Evolutionary conservation across 2,888 invertebrate genomes (phyloP), one percentile per base, ranked within the genome.

Genomic region (Diarsia dahlii): DNA sequence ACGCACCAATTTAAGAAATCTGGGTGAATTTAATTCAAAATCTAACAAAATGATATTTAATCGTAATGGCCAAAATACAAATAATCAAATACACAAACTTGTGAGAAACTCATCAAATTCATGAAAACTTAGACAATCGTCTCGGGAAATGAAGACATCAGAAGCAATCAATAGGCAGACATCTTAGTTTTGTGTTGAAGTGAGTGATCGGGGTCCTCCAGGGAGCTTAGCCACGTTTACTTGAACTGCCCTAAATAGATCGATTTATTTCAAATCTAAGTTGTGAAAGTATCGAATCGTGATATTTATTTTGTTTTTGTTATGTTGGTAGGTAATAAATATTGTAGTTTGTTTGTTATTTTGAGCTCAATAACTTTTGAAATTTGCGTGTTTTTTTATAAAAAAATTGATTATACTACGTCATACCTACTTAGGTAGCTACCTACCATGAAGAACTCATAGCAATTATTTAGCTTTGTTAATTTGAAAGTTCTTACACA

Each of bases 61-160:
- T 60, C 12, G 6, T 18, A 28, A n/a, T 45, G 8, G 28, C 18
- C 10, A 28, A 64, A 64, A 64, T 3, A 74, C 8, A 75, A 64
- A 75, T 75, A 64, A 65, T 58, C n/a, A 67, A 68, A 52, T 28
- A 50, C 48, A 67, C 23, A 70, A 73, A 78, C 58, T 73, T 58
- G 45, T 50, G 45, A 50, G 45, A 73, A 78, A 83, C 67, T 82
- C 58, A 69, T 82, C 46, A 79, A 82, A 74, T 80, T 79, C 62
- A 58, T 23, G 69, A 69, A 80, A 84, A 84, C 69, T 81, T 84
- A 71, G 48, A 45, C 68, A 54, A 54, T 62, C 58, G 81, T 69
- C 76, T 12, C 56, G 84, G 84, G 84, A 74, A 76, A 80, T 76
- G 34, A 68, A 69, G 64, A 28, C 81, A 84, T 84, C 84, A 69